Conservation (phyloP, 2,888 invertebrate species). For the Orchestes rusci region DNA sequence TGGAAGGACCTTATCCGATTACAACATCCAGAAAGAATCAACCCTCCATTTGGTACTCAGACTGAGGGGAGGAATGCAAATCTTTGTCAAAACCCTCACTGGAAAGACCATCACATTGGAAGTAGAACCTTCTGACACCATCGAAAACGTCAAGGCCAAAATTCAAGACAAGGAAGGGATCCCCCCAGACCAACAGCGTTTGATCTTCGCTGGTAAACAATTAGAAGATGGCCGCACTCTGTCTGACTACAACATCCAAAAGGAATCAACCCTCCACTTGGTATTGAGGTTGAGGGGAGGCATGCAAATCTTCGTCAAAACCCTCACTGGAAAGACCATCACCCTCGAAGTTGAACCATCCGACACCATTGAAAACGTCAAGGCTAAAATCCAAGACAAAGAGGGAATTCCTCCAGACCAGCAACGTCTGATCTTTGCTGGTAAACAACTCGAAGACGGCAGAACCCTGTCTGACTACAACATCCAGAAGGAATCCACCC, state of each 20-base stretch:
- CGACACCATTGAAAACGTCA: constrained; percentile 56
- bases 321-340: constrained; percentile 38
- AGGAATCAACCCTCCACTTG: constrained; percentile 59
- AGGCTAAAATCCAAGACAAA: constrained; percentile 79
- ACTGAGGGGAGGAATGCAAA: constrained; percentile 75
- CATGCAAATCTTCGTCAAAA: constrained; percentile 18
- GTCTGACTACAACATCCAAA: constrained; percentile 91
- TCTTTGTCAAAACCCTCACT: constrained; percentile 52
- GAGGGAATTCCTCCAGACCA: constrained; percentile 82
- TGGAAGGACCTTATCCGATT: constrained; percentile 43
- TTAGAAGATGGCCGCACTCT: constrained; percentile 65
- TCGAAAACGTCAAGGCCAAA: constrained; percentile 57
- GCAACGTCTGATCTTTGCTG: constrained; percentile 64
- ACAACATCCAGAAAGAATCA: constrained; percentile 51
- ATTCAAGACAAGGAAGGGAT: constrained; percentile 52
- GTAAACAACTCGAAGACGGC: constrained; percentile 91
- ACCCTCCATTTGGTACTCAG: too few species aligned
- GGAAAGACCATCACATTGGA: constrained; percentile 51
- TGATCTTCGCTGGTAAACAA: constrained; percentile 63
- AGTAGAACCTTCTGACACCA: constrained; percentile 55
- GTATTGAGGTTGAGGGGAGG: constrained; percentile 17
- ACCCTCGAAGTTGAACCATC: constrained; percentile 53
- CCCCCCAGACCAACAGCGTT: constrained; percentile 53
- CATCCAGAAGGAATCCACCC: constrained; percentile 89
- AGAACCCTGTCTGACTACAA: constrained; percentile 87